These are phyloP conservation scores for Eupithecia pulchellata DNA, from an alignment of 2,888 invertebrate genomes.

Conservation along the genomic window DNA sequence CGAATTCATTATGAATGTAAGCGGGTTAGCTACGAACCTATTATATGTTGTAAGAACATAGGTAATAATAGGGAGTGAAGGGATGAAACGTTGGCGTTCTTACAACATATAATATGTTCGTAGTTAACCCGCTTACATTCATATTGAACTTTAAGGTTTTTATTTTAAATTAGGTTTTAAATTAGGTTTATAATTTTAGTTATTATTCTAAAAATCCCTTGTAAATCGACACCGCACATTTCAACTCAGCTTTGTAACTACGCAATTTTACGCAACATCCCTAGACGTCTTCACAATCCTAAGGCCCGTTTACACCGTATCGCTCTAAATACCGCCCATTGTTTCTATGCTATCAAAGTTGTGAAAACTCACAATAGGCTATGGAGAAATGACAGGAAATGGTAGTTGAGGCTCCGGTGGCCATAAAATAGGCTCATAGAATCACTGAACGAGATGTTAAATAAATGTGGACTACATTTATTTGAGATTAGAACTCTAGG, in stretches of 20 bases:
- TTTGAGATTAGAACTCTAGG: too few relatives aligned
- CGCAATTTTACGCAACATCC: constrained; percentile 22
- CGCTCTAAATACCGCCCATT: constrained; percentile 46
- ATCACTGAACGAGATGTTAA: neutral
- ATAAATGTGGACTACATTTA: too few relatives aligned
- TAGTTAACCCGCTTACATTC: too few relatives aligned
- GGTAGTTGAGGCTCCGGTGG: constrained; percentile 1
- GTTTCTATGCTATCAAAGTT: constrained; percentile 40
- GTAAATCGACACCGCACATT: neutral
- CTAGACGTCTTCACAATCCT: constrained; percentile 23
- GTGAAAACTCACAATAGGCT: constrained; percentile 45
- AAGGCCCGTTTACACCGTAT: constrained; percentile 43
- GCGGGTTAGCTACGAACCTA: too few relatives aligned
- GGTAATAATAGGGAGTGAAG: too few relatives aligned
- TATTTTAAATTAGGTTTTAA: too few relatives aligned
- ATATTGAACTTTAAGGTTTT: too few relatives aligned
- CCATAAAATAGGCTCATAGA: neutral
- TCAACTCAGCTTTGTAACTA: neutral
- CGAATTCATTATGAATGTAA: too few relatives aligned
- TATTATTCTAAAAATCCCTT: neutral
- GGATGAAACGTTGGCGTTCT: too few relatives aligned
- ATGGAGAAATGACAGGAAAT: constrained; percentile 56
- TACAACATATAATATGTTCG: too few relatives aligned
- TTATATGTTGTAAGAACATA: too few relatives aligned
- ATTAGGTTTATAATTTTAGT: too few relatives aligned